phyloP scores from a whole-genome alignment of 2,888 invertebrate species.

The Metallyticus violacea region DNA sequence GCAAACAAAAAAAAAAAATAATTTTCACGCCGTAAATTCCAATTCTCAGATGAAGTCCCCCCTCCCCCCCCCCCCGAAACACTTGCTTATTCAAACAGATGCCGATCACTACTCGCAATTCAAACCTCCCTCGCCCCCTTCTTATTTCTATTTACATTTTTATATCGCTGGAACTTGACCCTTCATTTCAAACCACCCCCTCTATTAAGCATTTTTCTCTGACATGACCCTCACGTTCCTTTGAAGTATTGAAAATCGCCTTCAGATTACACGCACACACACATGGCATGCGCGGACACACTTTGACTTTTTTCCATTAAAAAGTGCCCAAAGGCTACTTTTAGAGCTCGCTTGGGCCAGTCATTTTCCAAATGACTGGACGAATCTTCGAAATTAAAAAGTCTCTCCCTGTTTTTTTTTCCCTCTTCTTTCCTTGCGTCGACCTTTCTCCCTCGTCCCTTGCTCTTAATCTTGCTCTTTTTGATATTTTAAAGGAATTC shows the following conservation, averaged over 20 bases:
- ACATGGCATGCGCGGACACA: not conserved
- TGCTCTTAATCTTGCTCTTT: constrained; percentile 6
- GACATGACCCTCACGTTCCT: not conserved
- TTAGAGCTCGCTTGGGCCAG: constrained; percentile 16
- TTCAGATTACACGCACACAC: not conserved
- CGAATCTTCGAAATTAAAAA: constrained; percentile 34
- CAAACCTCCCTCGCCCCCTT: not conserved
- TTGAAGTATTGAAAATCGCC: constrained; percentile 13
- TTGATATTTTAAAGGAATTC: constrained; percentile 30
- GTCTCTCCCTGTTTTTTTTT: constrained; percentile 7
- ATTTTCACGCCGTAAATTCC: not conserved
- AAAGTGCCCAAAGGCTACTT: constrained; percentile 24
- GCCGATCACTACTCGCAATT: not conserved
- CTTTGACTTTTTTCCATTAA: constrained; percentile 27
- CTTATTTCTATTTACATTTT: not conserved
- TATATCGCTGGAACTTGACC: not conserved
- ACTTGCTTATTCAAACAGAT: not conserved
- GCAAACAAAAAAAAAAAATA: too few species aligned
- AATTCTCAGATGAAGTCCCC: not conserved
- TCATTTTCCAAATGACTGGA: constrained; percentile 32
- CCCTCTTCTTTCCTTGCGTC: not conserved
- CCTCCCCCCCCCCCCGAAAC: not conserved
- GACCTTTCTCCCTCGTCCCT: not conserved
- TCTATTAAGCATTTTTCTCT: constrained; percentile 7
- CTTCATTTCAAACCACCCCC: not conserved